phyloP scores from a whole-genome alignment of 2,888 invertebrate species.

The Penaeus monodon region DNA sequence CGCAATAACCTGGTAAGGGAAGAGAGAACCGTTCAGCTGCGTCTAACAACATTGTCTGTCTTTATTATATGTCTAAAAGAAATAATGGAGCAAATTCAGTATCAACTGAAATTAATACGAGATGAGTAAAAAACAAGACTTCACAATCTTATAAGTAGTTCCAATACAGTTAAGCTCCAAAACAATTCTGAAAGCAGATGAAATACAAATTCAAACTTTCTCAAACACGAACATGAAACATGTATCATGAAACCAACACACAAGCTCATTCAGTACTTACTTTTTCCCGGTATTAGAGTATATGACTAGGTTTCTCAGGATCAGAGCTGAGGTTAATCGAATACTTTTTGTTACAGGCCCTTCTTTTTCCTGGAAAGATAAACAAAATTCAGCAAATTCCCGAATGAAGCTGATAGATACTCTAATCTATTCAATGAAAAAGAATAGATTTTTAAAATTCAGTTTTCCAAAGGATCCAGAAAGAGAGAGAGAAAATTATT shows the following conservation, averaged over 20 bases:
- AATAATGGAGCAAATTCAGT: too few species aligned
- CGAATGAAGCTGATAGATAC: conserved; percentile 2
- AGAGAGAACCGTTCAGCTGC: conserved; percentile 4
- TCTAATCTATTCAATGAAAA: neutral
- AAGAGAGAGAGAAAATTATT: too few species aligned
- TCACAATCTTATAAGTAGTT: too few species aligned
- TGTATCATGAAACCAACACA: neutral
- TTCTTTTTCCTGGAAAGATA: conserved; percentile 86
- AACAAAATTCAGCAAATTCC: conserved; percentile 9
- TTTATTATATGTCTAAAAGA: neutral
- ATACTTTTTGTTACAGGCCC: conserved; percentile 99
- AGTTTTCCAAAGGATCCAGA: too few species aligned
- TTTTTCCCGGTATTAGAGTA: conserved; percentile 93
- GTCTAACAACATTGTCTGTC: neutral
- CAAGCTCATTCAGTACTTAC: conserved; percentile 73
- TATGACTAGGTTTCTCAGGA: conserved; percentile 95
- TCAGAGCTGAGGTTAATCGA: conserved; percentile 94
- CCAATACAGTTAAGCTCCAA: too few species aligned
- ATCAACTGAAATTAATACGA: too few species aligned
- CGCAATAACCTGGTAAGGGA: conserved; percentile 84
- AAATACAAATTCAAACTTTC: too few species aligned
- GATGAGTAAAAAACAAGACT: too few species aligned
- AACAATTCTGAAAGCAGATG: too few species aligned
- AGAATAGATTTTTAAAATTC: too few species aligned
- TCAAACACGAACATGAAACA: too few species aligned